Percentiles rank a stretch among this genome's conserved stretches.
These are phyloP conservation scores for Mnemiopsis leidyi DNA, from an alignment of 37 sponge, comb jelly and placozoan genomes.

Conservation along the genomic window DNA sequence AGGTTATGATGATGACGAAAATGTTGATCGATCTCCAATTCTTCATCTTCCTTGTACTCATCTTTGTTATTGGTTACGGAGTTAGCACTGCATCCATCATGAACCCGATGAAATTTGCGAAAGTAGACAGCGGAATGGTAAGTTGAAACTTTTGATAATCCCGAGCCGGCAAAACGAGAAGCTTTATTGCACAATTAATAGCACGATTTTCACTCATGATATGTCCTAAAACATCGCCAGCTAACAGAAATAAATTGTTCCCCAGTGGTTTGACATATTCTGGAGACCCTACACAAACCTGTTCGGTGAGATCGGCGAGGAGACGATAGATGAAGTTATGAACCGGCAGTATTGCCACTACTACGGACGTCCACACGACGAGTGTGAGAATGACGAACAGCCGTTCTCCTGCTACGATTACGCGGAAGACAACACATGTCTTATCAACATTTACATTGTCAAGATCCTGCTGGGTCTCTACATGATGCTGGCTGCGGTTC, in stretches of 20 bases:
- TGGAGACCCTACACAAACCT: constrained; percentile 32
- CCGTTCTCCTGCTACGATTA: background rate
- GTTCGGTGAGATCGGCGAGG: constrained; percentile 49
- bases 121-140: background rate
- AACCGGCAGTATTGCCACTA: background rate
- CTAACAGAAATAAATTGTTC: no score
- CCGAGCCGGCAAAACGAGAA: no score
- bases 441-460: constrained; percentile 13
- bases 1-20: constrained; percentile 39
- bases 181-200: no score
- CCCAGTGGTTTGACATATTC: background rate
- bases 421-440: background rate
- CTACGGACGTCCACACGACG: background rate
- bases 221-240: no score
- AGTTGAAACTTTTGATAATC: no score
- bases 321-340: background rate
- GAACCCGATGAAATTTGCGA: background rate
- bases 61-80: constrained; percentile 27
- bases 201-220: no score
- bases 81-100: background rate
- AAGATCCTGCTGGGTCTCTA: constrained; percentile 24
- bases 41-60: constrained; percentile 23
- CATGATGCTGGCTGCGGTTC: constrained; percentile 55
- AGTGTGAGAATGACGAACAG: background rate
- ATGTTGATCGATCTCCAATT: constrained; percentile 18